Evolutionary conservation across 2,888 invertebrate species (phyloP), one percentile per base, ranked within the genome.

Genomic region (Drosophila eohydei): DNA sequence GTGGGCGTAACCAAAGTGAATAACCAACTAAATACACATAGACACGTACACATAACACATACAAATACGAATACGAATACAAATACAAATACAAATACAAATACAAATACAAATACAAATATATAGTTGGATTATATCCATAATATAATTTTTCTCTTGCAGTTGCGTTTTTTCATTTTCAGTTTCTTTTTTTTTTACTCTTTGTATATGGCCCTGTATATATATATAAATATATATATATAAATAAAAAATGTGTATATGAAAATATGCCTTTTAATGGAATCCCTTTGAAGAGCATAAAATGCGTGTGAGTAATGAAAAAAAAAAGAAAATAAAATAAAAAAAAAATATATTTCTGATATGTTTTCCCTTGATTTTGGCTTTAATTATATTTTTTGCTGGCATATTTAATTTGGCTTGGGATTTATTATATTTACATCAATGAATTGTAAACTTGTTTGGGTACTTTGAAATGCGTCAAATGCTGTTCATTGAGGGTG

Each of bases 21-120:
- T 63, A 81, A 84, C 80, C 64, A 91, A 91, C 91, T 80, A 88
- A 91, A 91, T 91, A 92, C 92, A 92, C 91, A 91, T 90, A 92
- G 91, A 91, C 92, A 93, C 92, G 91, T 91, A 92, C 92, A 93
- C 92, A 91, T 91, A 92, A 93, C 92, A 93, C 92, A 72, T 73
- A 72, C 74, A 72, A 66, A 91, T 91, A 92, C 90, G 83, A 82
- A 79, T 83, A 84, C 77, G 67, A 72, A 74, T 70, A 80, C 71
- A 57, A 66, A 74, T 81, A 89, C 83, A 7, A 43, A 44, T 57
- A 57, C 64, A 63, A 64, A 71, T 71, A 83, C 76, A 70, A 70
- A 73, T 68, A 78, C 67, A 68, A 92, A 90, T 91, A 83, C 77
- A 72, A 71, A 74, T 69, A 80, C 70, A 76, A 92, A 91, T 91